Evolutionary conservation across 2,113 vertebrate species (phyloP), one percentile per base, ranked within the genome.

Genomic region (Coreoperca whiteheadi): DNA sequence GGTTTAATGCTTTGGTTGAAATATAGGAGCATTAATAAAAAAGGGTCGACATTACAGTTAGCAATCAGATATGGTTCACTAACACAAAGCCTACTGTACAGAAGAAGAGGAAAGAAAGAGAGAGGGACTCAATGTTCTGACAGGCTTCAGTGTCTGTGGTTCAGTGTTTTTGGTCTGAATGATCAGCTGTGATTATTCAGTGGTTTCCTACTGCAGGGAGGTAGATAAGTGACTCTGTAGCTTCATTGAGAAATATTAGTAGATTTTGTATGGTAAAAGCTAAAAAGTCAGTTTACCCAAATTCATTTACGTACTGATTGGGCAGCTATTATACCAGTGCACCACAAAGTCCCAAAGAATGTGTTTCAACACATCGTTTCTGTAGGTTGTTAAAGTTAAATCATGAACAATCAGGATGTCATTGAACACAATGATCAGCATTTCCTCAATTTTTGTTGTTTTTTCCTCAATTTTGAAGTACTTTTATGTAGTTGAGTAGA

Each of bases 11-110:
- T 72, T 70, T 77, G 76, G 63, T 73, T 82, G 81, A 88, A 89
- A 83, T 89, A 85, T 87, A 57, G 79, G 25, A 77, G 76, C 76
- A 68, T 89, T 92, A 87, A 92, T 86, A 82, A 75, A 87, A n/a
- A 77, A 73, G 64, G 76, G 87, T 69, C 30, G 61, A 76, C 77
- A 53, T 87, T 84, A 84, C 77, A 67, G 82, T 81, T 68, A 74
- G 74, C 73, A 66, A 87, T 92, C 78, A 69, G 83, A 82, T 79
- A 79, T 80, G 84, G 81, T 84, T 80, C 85, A 67, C 61, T 53
- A 85, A 48, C 81, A 78, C 63, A 72, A 34, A 64, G 50, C 53
- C 20, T n/a, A 37, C 54, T 43, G 65, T 71, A 46, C n/a, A 66
- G 70, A 25, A 66, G 37, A 70, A 32, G 32, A 41, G 65, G 54